These are phyloP conservation scores for Graphium colonna DNA, from an alignment of 2,888 invertebrate genomes.

Conservation along the genomic window DNA sequence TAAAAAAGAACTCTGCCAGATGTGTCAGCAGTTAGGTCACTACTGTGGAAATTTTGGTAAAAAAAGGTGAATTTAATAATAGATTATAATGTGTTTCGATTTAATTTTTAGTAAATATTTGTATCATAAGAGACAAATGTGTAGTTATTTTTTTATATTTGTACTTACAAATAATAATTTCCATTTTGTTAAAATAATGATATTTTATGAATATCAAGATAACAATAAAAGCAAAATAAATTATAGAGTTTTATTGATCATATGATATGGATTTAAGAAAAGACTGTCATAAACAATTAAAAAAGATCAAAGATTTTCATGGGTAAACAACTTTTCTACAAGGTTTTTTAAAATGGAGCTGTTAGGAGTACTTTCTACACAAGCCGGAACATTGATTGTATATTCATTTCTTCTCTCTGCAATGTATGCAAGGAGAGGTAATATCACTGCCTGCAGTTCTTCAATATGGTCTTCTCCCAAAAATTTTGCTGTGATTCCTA, in stretches of 20 bases:
- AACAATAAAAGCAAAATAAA: no score
- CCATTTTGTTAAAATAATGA: no score
- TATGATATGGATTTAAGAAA: neutral
- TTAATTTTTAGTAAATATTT: no score
- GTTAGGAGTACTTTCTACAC: conserved; percentile 34
- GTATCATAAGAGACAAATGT: no score
- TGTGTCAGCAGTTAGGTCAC: conserved; percentile 38
- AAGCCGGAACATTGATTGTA: conserved; percentile 34
- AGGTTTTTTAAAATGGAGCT: conserved; percentile 37
- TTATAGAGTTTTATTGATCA: neutral
- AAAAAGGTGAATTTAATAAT: neutral
- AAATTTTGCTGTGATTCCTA: conserved; percentile 40
- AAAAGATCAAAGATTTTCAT: conserved; percentile 9
- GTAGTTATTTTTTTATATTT: no score
- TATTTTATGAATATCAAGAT: no score
- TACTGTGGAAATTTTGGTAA: conserved; percentile 30
- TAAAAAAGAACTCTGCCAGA: conserved; percentile 38
- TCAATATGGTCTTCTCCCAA: conserved; percentile 40
- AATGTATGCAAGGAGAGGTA: conserved; percentile 56
- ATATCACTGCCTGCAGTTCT: conserved; percentile 40
- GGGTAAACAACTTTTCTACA: conserved; percentile 34
- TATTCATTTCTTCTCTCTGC: conserved; percentile 45
- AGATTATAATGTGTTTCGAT: no score
- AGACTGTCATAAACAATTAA: no score
- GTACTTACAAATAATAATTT: no score